Conservation (phyloP, 2,888 invertebrate species). For the Oscheius sp. region DNA sequence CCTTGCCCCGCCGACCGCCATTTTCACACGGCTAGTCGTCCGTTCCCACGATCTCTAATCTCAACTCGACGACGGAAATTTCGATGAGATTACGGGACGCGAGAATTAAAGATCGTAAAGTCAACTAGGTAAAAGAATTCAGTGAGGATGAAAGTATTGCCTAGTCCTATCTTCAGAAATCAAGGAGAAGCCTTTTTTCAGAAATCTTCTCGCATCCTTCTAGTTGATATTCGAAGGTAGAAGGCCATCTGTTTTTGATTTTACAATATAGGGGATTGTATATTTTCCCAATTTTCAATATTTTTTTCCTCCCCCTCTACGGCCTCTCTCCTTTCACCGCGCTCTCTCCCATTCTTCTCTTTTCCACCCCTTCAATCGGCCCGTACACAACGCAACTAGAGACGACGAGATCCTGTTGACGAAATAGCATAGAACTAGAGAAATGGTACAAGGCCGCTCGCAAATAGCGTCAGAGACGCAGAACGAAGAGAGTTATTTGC, state of each 20-base stretch:
- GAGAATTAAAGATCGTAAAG: too few relatives aligned
- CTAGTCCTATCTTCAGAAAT: too few relatives aligned
- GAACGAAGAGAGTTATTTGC: conserved; percentile 29
- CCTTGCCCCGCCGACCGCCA: conserved; percentile 21
- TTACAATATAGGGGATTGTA: background rate
- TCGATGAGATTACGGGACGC: background rate
- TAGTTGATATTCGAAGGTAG: too few relatives aligned
- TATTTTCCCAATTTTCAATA: background rate
- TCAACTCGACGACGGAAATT: background rate
- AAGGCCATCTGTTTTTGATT: too few relatives aligned
- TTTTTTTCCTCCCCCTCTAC: background rate
- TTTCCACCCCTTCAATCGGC: conserved; percentile 1
- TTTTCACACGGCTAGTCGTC: conserved; percentile 30
- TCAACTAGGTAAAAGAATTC: too few relatives aligned
- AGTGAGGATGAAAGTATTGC: too few relatives aligned
- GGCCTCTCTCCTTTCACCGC: conserved; percentile 13
- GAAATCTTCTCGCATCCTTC: too few relatives aligned
- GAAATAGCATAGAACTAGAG: conserved; percentile 8
- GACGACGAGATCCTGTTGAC: background rate
- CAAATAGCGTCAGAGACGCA: conserved; percentile 28
- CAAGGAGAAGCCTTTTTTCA: too few relatives aligned
- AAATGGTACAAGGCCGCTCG: conserved; percentile 7
- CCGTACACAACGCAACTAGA: conserved; percentile 9
- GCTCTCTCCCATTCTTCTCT: conserved; percentile 20
- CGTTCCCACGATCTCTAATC: conserved; percentile 20